Base-by-base conservation (phyloP, 2,888 invertebrate genomes). In the Drosophila neotestacea region DNA sequence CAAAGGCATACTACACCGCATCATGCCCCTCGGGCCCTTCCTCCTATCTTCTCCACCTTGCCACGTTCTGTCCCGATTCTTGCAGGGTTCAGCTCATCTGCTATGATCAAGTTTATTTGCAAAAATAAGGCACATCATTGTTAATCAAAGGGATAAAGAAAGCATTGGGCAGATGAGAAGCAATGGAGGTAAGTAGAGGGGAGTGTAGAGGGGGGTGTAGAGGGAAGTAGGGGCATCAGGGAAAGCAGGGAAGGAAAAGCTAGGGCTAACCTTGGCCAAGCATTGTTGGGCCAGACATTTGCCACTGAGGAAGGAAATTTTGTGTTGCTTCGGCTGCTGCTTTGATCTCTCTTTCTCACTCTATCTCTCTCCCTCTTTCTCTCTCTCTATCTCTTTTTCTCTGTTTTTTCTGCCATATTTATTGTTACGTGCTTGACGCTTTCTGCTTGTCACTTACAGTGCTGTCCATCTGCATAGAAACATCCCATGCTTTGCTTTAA, bases 111-210 rank as follows among this genome's bases (percentile, higher is more conserved):
- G 73, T 81, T 78, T 79, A 86, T 84, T 79, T 86, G 81, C 76
- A 81, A 81, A 85, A 85, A 84, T 86, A 88, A 85, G 88, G 88
- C 82, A 88, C 85, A 88, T 86, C 88, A 88, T 84, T 80, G 85
- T 77, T 88, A 88, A 86, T 87, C 88, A 88, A 81, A 84, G 71
- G 64, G 56, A 58, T 50, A 41, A 42, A 59, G 41, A 64, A 13
- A 54, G 10, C 22, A 3, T 16, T 38, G 11, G 6, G 28, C 9
- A 28, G 16, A 42, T 6, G 47, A 6, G 32, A 32, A 2, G 7
- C 22, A 22, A 22, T 22, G 9, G 32, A 9, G 32, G 32, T 32
- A 32, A 22, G 22, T 6, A 4, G 13, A 41, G 4, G 10, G 34
- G 30, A 41, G 47, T 9, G 13, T 6, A 0, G 28, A 16, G 10